phyloP scores from a whole-genome alignment of 2,113 vertebrate species.

The Actinemys pallida region DNA sequence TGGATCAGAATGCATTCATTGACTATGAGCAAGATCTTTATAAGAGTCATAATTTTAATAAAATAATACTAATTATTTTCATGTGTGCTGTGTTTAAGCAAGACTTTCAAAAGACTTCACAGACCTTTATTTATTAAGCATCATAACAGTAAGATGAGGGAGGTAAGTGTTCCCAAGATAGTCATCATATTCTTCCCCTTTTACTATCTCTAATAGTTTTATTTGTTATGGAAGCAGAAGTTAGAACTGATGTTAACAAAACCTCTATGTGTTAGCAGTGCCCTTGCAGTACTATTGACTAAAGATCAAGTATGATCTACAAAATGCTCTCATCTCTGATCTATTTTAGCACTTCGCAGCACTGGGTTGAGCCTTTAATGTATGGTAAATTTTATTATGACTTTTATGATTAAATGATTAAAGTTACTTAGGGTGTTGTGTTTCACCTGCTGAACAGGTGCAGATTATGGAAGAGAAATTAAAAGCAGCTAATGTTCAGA shows the following conservation, averaged over 20 bases:
- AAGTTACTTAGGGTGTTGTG: slow-evolving; percentile 7
- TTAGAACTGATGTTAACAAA: not conserved
- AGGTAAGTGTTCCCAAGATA: not conserved
- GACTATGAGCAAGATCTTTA: not conserved
- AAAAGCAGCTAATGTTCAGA: slow-evolving; percentile 89
- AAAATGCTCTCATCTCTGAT: not conserved
- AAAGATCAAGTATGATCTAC: not conserved
- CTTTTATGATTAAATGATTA: not conserved
- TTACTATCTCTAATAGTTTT: not conserved
- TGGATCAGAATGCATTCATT: not conserved
- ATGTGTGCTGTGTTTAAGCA: not conserved
- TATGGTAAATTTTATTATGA: not conserved
- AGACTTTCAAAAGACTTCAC: not conserved
- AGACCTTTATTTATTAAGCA: not conserved
- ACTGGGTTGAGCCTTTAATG: not conserved
- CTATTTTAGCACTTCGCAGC: not conserved
- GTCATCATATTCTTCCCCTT: not conserved
- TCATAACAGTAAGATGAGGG: not conserved
- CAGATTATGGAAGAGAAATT: slow-evolving; percentile 98
- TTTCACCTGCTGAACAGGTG: slow-evolving; percentile 81
- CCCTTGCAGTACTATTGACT: not conserved
- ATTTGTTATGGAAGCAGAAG: not conserved
- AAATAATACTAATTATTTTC: not conserved
- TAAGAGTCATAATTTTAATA: not conserved
- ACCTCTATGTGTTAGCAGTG: not conserved